Base-by-base conservation (phyloP, 2,888 invertebrate genomes). In the Galeopsomyia nigrocyanea region DNA sequence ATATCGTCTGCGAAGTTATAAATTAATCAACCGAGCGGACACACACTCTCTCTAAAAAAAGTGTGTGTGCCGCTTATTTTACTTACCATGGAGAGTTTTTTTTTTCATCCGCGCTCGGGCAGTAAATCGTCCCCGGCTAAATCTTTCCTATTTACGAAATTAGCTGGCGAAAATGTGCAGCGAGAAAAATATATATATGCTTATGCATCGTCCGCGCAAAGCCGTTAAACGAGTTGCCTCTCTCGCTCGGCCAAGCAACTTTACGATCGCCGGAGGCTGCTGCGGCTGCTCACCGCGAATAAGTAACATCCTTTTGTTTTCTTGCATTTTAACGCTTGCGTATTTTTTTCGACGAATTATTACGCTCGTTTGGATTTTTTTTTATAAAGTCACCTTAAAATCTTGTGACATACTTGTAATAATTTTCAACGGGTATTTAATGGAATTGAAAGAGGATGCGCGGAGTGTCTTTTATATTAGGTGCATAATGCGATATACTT, bases 51-150 rank as follows among this genome's bases (percentile, higher is more conserved):
- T 53, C 55, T 55, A 57, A 66, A 61, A 56, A 39, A 39, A 60
- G 46, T 13, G 10, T 22, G 21, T 7, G 16, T n/a, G 26, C 31
- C 55, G 10, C 57, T 39, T 39, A 26, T 39, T 39, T 10, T 39
- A 19, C 17, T 21, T 22, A 16, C 9, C n/a, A 58, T 5, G 14
- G 14, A 13, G 19, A 26, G 26, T 26, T 26, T 26, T 26, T 5
- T 26, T 65, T 71, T 65, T 65, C 57, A 60, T 39, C 50, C 47
- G 47, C 57, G 47, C 61, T 2, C 26, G 26, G 26, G 17, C 61
- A 71, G n/a, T 68, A 74, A 74, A 71, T 71, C 62, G 53, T 58
- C 56, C 49, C 61, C 65, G 65, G 71, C 56, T 49, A 67, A 71
- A 71, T 71, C 71, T 71, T 67, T 62, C 46, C 65, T 66, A 65